These are phyloP conservation scores for Frankliniella intonsa DNA, from an alignment of 2,888 invertebrate genomes.

Conservation along the genomic window DNA sequence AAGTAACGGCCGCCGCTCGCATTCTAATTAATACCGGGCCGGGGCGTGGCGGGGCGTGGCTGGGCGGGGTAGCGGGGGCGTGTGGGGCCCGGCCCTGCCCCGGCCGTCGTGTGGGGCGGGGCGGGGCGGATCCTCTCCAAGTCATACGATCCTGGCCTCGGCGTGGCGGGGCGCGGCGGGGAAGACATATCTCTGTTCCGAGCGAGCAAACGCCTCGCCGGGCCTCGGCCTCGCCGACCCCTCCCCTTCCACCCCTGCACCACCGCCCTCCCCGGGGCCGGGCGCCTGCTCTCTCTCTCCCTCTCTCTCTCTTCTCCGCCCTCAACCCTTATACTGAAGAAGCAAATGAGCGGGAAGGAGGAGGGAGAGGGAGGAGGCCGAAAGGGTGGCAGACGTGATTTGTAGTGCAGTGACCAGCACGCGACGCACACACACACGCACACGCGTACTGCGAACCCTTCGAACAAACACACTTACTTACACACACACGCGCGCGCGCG, in stretches of 20 bases:
- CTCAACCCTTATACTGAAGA: conserved; percentile 21
- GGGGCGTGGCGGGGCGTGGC: conserved; percentile 5
- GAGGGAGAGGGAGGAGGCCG: background rate
- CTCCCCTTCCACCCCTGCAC: too few relatives aligned
- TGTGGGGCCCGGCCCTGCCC: conserved; percentile 3
- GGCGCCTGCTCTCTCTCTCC: background rate
- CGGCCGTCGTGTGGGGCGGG: too few relatives aligned
- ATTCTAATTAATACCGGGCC: conserved; percentile 20
- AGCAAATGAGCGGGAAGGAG: conserved; percentile 19
- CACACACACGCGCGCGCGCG: background rate
- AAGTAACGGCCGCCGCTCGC: conserved; percentile 25
- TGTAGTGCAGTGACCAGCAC: conserved; percentile 26
- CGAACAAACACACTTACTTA: background rate
- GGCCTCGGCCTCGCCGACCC: too few relatives aligned
- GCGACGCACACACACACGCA: background rate
- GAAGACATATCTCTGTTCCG: conserved; percentile 24
- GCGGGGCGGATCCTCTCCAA: conserved; percentile 10
- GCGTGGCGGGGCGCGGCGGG: background rate
- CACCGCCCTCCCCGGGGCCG: too few relatives aligned
- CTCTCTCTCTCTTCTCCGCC: background rate
- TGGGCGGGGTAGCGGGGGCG: background rate
- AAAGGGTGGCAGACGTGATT: conserved; percentile 16
- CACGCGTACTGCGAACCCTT: background rate
- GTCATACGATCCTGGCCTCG: conserved; percentile 25
- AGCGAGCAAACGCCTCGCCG: background rate